Evolutionary conservation across 2,888 invertebrate species (phyloP).

Genomic region (Endomychus coccineus): DNA sequence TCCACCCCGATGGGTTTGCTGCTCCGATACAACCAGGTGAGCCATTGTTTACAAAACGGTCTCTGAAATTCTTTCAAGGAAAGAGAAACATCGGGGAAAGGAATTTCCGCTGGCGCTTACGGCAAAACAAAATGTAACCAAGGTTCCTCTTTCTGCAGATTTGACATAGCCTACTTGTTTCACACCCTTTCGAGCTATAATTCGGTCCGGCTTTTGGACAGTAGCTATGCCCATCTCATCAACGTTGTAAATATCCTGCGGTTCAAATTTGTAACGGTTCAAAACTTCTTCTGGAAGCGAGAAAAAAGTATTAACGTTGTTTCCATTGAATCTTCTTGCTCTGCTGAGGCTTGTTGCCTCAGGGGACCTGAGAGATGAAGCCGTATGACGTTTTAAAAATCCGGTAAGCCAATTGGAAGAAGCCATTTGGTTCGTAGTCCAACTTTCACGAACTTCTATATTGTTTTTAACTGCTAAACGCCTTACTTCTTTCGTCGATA

Average conservation of each 20-base stretch:
- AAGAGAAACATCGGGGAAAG: conserved; percentile 29
- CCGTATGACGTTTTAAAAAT: conserved; percentile 6
- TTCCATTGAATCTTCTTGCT: no score
- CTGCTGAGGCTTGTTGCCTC: no score
- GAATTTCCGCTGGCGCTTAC: conserved; percentile 26
- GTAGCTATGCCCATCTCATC: conserved; percentile 33
- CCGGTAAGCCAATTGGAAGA: conserved; percentile 5
- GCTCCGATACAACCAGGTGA: conserved; percentile 5
- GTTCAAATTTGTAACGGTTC: conserved; percentile 16
- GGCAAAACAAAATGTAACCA: conserved; percentile 27
- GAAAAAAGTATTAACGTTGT: no score
- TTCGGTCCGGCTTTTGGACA: conserved; percentile 27
- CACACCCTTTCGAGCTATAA: conserved; percentile 28
- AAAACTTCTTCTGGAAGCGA: no score
- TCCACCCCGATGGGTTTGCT: conserved; percentile 8
- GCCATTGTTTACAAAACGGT: conserved; percentile 4
- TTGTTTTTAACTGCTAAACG: conserved; percentile 7
- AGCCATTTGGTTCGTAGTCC: conserved; percentile 8
- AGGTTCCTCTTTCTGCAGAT: conserved; percentile 28
- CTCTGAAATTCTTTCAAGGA: conserved; percentile 11
- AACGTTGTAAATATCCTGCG: conserved; percentile 28
- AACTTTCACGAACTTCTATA: conserved; percentile 6
- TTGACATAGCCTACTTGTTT: conserved; percentile 28
- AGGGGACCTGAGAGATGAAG: no score
- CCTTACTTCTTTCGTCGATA: conserved; percentile 9